Conservation (phyloP, 2,797 vertebrate species). For the Meriones psammophilus region DNA sequence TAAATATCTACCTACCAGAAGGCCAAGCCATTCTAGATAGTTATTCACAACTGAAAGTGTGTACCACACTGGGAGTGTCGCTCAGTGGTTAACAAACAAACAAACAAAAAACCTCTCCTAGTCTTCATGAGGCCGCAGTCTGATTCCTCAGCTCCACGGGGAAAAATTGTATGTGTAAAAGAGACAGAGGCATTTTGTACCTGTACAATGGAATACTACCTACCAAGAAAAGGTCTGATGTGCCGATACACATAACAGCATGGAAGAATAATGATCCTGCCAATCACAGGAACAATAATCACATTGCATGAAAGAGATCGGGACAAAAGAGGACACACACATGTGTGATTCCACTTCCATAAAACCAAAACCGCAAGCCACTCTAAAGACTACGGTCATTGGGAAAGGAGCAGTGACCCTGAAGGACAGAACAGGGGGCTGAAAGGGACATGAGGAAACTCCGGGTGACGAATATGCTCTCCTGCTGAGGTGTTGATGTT, state of each 20-base stretch:
- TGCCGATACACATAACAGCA: neutral
- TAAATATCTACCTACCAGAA: neutral
- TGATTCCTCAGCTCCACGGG: neutral
- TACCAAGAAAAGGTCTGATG: neutral
- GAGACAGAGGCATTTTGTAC: neutral
- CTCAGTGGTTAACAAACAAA: too few relatives aligned
- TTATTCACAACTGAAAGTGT: neutral
- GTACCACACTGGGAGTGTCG: neutral
- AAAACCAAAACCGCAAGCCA: constrained; percentile 15
- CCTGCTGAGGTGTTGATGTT: neutral
- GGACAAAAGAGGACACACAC: neutral
- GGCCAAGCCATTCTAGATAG: neutral
- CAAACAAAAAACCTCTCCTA: neutral
- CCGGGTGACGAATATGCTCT: neutral
- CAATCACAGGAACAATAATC: neutral
- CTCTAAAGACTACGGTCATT: neutral
- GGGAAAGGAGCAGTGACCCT: neutral
- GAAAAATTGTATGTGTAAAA: neutral
- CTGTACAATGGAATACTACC: neutral
- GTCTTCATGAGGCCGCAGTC: neutral
- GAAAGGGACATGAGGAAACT: constrained; percentile 4
- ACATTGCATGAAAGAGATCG: neutral
- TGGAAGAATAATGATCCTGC: neutral
- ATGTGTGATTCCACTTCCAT: constrained; percentile 8
- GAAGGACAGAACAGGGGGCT: neutral